Percentiles rank a stretch among this genome's conserved stretches.
phyloP scores from a whole-genome alignment of 37 sponge, comb jelly and placozoan genomes.

The Ephydatia muelleri region DNA sequence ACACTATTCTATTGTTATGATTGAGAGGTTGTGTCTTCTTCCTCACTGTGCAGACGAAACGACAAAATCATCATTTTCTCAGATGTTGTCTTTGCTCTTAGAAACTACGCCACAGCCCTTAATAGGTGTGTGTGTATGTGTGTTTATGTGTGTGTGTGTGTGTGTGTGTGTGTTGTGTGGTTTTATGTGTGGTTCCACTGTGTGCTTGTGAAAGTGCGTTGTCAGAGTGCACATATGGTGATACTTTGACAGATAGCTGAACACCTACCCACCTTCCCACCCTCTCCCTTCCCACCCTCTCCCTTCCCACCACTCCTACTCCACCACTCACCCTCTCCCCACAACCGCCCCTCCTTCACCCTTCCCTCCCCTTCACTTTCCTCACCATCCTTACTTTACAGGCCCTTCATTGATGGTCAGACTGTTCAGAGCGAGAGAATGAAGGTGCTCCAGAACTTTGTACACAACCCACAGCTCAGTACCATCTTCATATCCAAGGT shows the following conservation, averaged over 20 bases:
- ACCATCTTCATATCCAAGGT: conserved; percentile 98
- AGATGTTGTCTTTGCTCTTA: conserved; percentile 93
- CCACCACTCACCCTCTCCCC: neutral
- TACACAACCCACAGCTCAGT: conserved; percentile 80
- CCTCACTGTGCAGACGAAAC: conserved; percentile 58
- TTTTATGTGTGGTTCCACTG: neutral
- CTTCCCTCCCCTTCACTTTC: neutral
- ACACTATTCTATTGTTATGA: neutral
- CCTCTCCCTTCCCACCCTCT: neutral
- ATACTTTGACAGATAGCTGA: no score
- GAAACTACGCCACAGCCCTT: conserved; percentile 82
- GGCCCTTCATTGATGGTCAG: conserved; percentile 94
- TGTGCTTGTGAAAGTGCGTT: neutral
- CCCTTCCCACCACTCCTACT: neutral
- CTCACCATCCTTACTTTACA: neutral
- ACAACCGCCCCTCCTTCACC: neutral
- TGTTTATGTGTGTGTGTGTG: neutral
- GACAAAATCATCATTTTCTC: conserved; percentile 98
- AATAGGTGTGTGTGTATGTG: conserved; percentile 38
- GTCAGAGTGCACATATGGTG: neutral
- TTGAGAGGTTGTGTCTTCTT: neutral
- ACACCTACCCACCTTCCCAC: neutral
- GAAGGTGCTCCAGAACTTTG: conserved; percentile 91
- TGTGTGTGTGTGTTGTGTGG: neutral
- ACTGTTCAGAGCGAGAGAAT: conserved; percentile 89